A percentile compares a stretch with the other conserved stretches of the same genome.
These are phyloP conservation scores for Euphonia xanthogaster DNA, from an alignment of 2,797 vertebrate genomes.

Conservation along the genomic window DNA sequence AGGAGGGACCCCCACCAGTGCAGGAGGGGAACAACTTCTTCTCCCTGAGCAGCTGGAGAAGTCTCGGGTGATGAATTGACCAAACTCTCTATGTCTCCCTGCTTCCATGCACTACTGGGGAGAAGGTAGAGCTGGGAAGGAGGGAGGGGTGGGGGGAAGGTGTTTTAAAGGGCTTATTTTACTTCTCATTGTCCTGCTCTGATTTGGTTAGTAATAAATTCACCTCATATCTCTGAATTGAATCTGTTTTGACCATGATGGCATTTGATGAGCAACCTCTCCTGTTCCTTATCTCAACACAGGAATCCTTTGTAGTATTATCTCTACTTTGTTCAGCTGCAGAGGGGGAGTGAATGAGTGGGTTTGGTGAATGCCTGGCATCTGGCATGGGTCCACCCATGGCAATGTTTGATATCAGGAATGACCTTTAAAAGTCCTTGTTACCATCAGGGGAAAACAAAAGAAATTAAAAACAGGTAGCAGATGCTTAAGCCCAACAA, in stretches of 20 bases:
- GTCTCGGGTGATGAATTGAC: background rate
- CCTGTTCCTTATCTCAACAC: background rate
- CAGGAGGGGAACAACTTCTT: accelerated
- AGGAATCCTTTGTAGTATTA: background rate
- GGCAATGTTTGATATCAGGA: background rate
- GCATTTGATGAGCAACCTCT: background rate
- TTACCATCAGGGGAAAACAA: accelerated
- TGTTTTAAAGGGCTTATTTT: background rate
- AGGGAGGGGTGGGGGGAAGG: accelerated
- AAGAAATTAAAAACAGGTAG: accelerated
- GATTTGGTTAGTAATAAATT: background rate
- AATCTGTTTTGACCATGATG: background rate
- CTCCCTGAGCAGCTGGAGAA: background rate
- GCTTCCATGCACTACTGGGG: background rate
- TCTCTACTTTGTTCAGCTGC: background rate
- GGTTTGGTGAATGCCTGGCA: background rate
- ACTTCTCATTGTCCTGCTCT: background rate
- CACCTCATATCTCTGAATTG: too few relatives aligned
- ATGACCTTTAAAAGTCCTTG: background rate
- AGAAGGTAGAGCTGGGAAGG: background rate
- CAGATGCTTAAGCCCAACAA: background rate
- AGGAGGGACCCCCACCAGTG: background rate
- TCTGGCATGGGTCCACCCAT: background rate
- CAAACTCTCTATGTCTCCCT: background rate
- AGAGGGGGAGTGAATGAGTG: background rate